Conservation (phyloP, 2,888 invertebrate genomes). For the Aplocera efformata region DNA sequence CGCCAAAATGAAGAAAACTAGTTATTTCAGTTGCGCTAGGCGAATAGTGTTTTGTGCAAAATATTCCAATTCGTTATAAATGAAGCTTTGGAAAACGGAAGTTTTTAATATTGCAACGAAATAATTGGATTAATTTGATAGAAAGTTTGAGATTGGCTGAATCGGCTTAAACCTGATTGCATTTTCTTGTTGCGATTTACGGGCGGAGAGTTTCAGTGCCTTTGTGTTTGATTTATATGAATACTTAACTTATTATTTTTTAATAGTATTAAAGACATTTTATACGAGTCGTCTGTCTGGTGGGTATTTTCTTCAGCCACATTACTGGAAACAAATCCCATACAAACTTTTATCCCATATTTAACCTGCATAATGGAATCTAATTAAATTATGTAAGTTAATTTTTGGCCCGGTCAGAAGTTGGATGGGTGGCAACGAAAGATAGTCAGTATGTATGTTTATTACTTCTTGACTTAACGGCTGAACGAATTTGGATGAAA, state of each 20-base stretch:
- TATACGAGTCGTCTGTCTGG: too few species aligned
- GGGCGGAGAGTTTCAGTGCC: slow-evolving; percentile 5
- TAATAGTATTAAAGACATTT: too few species aligned
- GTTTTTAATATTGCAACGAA: slow-evolving; percentile 28
- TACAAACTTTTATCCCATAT: too few species aligned
- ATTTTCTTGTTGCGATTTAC: slow-evolving; percentile 15
- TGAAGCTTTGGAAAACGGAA: slow-evolving; percentile 18
- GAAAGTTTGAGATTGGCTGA: slow-evolving; percentile 22
- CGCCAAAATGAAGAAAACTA: neutral
- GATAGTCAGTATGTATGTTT: too few species aligned
- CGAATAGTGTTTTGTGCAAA: slow-evolving; percentile 22
- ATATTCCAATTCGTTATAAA: slow-evolving; percentile 20
- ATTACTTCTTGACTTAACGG: too few species aligned
- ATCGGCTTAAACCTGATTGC: slow-evolving; percentile 27
- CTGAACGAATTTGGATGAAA: too few species aligned
- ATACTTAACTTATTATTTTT: neutral
- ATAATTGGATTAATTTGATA: slow-evolving; percentile 26
- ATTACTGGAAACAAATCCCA: too few species aligned
- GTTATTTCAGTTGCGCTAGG: slow-evolving; percentile 1
- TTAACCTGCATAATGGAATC: too few species aligned
- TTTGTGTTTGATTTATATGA: slow-evolving; percentile 1
- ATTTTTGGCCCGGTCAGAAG: too few species aligned
- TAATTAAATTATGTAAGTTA: too few species aligned
- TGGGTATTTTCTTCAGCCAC: too few species aligned
- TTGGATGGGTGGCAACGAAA: too few species aligned